phyloP scores from a whole-genome alignment of 2,888 invertebrate species.

The Lasioglossum vierecki region DNA sequence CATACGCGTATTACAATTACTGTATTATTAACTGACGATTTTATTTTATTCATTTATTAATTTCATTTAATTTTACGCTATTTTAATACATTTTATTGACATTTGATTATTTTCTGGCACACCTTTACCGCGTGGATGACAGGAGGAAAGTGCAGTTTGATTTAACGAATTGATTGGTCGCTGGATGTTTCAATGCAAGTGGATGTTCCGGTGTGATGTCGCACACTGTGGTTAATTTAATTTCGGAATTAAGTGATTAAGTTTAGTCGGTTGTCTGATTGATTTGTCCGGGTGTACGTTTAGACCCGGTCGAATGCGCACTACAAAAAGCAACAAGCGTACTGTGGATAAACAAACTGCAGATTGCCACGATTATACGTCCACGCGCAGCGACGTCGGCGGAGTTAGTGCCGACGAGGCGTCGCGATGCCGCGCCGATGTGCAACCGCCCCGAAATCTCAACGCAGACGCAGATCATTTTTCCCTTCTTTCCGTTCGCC shows the following conservation, averaged over 20 bases:
- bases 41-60: no score
- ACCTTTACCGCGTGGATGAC: neutral
- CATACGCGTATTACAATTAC: neutral
- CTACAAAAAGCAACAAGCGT: conserved; percentile 37
- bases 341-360: conserved; percentile 3
- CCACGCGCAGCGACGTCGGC: conserved; percentile 34
- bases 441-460: conserved; percentile 38
- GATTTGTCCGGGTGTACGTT: neutral
- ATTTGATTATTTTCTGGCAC: neutral
- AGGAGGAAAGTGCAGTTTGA: neutral
- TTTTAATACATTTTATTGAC: neutral
- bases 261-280: neutral
- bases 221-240: neutral
- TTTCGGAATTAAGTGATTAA: neutral
- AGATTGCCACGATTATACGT: neutral
- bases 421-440: conserved; percentile 11
- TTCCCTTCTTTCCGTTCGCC: neutral
- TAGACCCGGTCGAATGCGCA: neutral
- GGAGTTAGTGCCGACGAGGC: conserved; percentile 36
- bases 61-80: no score
- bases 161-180: neutral
- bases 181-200: neutral
- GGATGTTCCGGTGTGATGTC: neutral
- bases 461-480: conserved; percentile 53
- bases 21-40: neutral